These are phyloP conservation scores for Erpobdella octoculata DNA, from an alignment of 2,888 invertebrate species.

Conservation along the genomic window DNA sequence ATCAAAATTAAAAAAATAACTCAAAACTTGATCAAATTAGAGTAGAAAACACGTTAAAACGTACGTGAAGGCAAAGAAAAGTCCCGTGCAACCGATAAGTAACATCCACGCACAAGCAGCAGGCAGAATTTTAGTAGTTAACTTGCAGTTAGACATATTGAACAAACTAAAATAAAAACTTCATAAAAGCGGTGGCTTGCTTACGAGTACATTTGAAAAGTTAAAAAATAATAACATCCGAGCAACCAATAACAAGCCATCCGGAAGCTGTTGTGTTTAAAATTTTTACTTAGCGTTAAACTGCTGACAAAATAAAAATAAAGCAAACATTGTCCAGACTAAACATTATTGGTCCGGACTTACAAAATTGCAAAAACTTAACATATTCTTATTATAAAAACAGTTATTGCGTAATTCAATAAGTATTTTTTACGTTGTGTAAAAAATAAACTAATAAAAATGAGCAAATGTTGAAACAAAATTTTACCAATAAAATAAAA, in stretches of 20 bases:
- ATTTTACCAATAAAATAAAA: too few species aligned
- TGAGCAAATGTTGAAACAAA: too few species aligned
- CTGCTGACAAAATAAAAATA: too few species aligned
- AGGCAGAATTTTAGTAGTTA: conserved; percentile 56
- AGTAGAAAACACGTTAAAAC: conserved; percentile 58
- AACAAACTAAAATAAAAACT: conserved; percentile 12
- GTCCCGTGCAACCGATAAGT: conserved; percentile 80
- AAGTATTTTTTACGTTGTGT: too few species aligned
- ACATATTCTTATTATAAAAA: too few species aligned
- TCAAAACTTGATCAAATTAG: conserved; percentile 2
- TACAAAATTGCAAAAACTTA: too few species aligned
- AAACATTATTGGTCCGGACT: too few species aligned
- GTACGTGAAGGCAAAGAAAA: conserved; percentile 97
- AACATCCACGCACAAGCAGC: conserved; percentile 96
- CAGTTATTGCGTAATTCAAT: too few species aligned
- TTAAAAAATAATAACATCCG: background rate
- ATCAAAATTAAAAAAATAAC: background rate
- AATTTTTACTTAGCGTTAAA: background rate
- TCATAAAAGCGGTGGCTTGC: background rate
- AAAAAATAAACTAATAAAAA: too few species aligned
- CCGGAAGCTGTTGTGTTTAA: conserved; percentile 11
- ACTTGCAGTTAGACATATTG: conserved; percentile 36
- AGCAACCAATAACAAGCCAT: conserved; percentile 8
- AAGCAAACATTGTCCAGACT: too few species aligned
- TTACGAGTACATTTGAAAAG: background rate